A percentile compares a stretch with the other conserved stretches of the same genome.
Conservation (phyloP, 2,113 vertebrate species). For the Paralichthys olivaceus region DNA sequence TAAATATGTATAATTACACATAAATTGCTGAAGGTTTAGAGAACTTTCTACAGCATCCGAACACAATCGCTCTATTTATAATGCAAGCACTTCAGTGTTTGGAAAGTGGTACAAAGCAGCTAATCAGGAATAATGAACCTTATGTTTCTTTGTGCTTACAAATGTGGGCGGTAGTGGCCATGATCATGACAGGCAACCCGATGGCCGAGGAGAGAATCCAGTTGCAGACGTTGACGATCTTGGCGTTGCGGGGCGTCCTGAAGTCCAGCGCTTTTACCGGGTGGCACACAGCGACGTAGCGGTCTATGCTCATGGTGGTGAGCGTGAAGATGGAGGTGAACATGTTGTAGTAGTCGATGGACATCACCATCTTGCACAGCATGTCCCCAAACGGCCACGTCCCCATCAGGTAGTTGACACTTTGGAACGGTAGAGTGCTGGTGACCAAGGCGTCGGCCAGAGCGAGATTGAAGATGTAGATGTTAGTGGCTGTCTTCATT, state of each 20-base stretch:
- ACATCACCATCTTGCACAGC: slow-evolving; percentile 96
- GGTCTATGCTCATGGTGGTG: slow-evolving; percentile 98
- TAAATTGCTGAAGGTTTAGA: not conserved
- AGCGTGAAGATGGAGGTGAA: slow-evolving; percentile 99
- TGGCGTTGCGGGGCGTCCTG: slow-evolving; percentile 95
- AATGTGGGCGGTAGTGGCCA: slow-evolving; percentile 88
- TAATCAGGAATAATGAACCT: not conserved
- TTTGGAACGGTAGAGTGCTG: slow-evolving; percentile 97
- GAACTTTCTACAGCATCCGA: not conserved
- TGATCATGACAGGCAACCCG: slow-evolving; percentile 98
- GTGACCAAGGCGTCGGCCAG: slow-evolving; percentile 95
- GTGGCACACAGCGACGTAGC: slow-evolving; percentile 97
- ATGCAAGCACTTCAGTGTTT: not conserved
- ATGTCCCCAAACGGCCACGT: slow-evolving; percentile 96
- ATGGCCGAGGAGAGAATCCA: slow-evolving; percentile 99
- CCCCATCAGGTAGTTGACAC: slow-evolving; percentile 97
- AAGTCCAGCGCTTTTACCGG: slow-evolving; percentile 97
- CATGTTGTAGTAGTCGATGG: slow-evolving; percentile 99
- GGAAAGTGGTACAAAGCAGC: not conserved
- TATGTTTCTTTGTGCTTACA: slow-evolving; percentile 33
- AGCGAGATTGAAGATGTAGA: slow-evolving; percentile 99
- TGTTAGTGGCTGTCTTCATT: slow-evolving; percentile 99
- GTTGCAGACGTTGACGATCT: slow-evolving; percentile 98
- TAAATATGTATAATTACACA: not conserved
- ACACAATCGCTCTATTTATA: not conserved